Evolutionary conservation across 2,797 vertebrate species (phyloP).

Genomic region (Glyptemys insculpta): DNA sequence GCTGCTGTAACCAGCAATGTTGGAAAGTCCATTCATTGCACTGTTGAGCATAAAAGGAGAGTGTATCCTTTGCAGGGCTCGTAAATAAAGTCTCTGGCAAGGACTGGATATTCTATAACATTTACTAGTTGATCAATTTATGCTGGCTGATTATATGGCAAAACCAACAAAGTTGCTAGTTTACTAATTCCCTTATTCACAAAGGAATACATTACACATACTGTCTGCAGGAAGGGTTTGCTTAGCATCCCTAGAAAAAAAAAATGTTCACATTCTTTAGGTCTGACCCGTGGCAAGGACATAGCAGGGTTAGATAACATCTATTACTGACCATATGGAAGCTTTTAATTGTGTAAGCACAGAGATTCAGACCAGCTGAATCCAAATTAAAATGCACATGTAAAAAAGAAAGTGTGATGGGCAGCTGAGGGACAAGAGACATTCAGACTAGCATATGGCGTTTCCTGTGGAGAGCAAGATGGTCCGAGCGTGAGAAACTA

Average conservation of each 20-base stretch:
- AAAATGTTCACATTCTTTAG: slow-evolving; percentile 95
- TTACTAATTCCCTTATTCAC: slow-evolving; percentile 81
- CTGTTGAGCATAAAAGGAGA: slow-evolving; percentile 62
- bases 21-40: slow-evolving; percentile 53
- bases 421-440: slow-evolving; percentile 38
- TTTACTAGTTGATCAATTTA: slow-evolving; percentile 81
- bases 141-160: slow-evolving; percentile 78
- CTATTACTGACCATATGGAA: slow-evolving; percentile 84
- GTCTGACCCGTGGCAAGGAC: slow-evolving; percentile 87
- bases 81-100: slow-evolving; percentile 81
- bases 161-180: slow-evolving; percentile 75
- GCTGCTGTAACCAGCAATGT: slow-evolving; percentile 17
- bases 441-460: slow-evolving; percentile 95
- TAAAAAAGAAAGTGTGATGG: slow-evolving; percentile 71
- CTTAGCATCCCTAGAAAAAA: slow-evolving; percentile 84
- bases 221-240: slow-evolving; percentile 81
- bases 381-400: slow-evolving; percentile 80
- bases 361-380: slow-evolving; percentile 94
- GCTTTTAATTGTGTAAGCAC: slow-evolving; percentile 82
- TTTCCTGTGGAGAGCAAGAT: slow-evolving; percentile 97
- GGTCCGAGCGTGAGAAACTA: slow-evolving; percentile 98
- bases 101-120: slow-evolving; percentile 76
- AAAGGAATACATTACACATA: slow-evolving; percentile 76
- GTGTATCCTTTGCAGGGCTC: slow-evolving; percentile 42
- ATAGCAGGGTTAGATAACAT: slow-evolving; percentile 79